Conservation (phyloP, 2,888 invertebrate genomes). For the Conops quadrifasciatus region DNA sequence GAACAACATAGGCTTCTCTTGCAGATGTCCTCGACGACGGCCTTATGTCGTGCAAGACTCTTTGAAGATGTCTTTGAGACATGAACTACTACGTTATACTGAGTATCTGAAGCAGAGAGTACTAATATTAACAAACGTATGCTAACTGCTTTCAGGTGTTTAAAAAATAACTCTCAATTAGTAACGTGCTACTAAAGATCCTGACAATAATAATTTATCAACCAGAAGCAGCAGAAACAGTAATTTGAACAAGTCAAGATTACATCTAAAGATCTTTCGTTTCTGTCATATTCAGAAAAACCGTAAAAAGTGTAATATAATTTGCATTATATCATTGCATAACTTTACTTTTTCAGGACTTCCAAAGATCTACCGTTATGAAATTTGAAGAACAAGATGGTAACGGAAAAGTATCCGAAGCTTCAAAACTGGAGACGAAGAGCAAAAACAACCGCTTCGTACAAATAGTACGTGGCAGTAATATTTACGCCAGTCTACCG, state of each 20-base stretch:
- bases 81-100: too few relatives aligned
- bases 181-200: neutral
- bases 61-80: too few relatives aligned
- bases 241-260: neutral
- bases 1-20: too few relatives aligned
- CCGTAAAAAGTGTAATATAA: too few relatives aligned
- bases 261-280: too few relatives aligned
- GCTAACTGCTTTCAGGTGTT: constrained; percentile 21
- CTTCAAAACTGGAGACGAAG: constrained; percentile 8
- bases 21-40: too few relatives aligned
- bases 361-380: constrained; percentile 12
- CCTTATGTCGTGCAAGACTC: too few relatives aligned
- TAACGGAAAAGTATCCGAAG: neutral
- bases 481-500: constrained; percentile 52
- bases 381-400: constrained; percentile 12
- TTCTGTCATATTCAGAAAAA: too few relatives aligned
- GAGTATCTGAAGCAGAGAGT: too few relatives aligned
- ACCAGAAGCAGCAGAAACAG: neutral
- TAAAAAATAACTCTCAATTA: neutral
- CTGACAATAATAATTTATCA: neutral
- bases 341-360: constrained; percentile 14
- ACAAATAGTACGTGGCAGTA: constrained; percentile 49
- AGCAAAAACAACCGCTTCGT: neutral
- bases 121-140: neutral
- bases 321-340: constrained; percentile 7